Evolutionary conservation across 2,888 invertebrate species (phyloP), one percentile per base, ranked within the genome.

Genomic region (Pheosia gnoma): DNA sequence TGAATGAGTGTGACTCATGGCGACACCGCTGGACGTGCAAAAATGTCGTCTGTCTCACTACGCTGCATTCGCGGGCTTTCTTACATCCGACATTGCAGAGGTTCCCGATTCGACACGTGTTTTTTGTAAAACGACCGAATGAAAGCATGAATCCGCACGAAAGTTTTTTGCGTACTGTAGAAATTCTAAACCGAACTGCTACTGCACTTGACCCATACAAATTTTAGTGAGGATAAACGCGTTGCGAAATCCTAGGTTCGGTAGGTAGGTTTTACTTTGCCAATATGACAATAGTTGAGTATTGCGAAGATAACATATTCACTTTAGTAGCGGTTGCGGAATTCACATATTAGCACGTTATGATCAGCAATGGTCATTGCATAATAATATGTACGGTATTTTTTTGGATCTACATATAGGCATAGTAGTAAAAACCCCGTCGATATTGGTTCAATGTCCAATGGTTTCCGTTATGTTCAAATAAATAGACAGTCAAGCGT

Each of bases 21-120:
- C 63, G 53, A 51, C 41, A 47, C 45, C 45, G 60, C 57, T 57
- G 75, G 77, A 87, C 87, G 87, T 88, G 88, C 82, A 85, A 79
- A 86, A 81, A 88, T 88, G 85, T 79, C 70, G 78, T 69, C 77
- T 71, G 73, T 68, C 65, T 57, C 66, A 45, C 43, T 4, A 57
- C 52, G 52, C 57, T 53, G 37, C 58, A 55, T 64, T 62, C 47
- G 60, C 63, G 53, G 43, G 59, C 58, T 43, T 49, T 52, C 58
- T 59, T 10, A 52, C n/a, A 56, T 45, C 25, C 10, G 6, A 39
- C 25, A 55, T 63, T 57, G 25, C 56, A 67, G 68, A 68, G 41
- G 66, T 56, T 68, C 61, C 58, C 53, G 58, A 55, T 39, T 52
- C 53, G 60, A 61, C 63, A 59, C 38, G 62, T 49, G 52, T 45